Evolutionary conservation across 2,113 vertebrate genomes (phyloP), one percentile per base, ranked within the genome.

Genomic region (Bambusicola thoracicus): DNA sequence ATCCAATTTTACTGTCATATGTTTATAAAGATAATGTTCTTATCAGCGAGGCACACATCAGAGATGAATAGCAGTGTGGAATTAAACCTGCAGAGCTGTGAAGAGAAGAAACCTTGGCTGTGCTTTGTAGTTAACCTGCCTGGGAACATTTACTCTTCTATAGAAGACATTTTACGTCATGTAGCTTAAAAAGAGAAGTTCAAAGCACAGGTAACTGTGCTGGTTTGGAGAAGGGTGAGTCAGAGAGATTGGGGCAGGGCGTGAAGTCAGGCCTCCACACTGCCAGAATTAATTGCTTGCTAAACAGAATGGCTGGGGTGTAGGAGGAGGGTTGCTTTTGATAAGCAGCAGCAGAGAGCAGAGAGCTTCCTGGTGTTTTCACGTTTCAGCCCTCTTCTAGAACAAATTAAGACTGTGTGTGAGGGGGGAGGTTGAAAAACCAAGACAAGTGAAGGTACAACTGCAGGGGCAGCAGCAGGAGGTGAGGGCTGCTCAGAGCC

Each of bases 291-390:
- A 80, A 74, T 25, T 40, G 8, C 21, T 38, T 2, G 5, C 46
- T 63, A 51, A 85, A 55, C 58, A 44, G 44, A 87, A n/a, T 0
- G 0, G 13, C n/a, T 70, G 76, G 81, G 70, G 53, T 0, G 0
- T 8, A 48, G 85, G 41, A 89, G 29, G 41, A 32, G 32, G 7
- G 12, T 27, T 56, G 69, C 46, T 68, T 84, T 79, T 79, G n/a
- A 41, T 76, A 61, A 27, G 24, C 17, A 36, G 25, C 41, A 61
- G 55, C 76, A 70, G 41, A 81, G 16, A 74, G 21, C 55, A 83
- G 49, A 80, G 18, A 61, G 56, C 16, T 70, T 68, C 53, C 25
- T 34, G 19, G 14, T 68, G 4, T 4, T 85, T 93, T 87, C 40
- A 29, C 65, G 44, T 85, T 69, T 78, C 56, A 77, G 0, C 46